Conservation (phyloP, 2,113 vertebrate genomes). For the Opisthocomus hoazin region DNA sequence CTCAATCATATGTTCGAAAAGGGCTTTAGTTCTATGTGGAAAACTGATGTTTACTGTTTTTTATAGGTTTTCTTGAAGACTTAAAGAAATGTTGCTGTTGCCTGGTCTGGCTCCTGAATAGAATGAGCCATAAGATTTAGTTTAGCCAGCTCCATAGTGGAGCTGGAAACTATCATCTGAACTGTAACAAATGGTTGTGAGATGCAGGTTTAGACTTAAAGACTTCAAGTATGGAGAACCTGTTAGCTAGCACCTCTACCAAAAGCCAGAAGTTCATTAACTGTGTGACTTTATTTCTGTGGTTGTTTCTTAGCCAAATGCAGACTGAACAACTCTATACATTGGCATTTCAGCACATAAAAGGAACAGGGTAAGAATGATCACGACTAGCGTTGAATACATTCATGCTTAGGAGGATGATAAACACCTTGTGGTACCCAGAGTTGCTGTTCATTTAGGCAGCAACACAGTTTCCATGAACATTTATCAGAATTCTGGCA, state of each 20-base stretch:
- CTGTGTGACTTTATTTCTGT: background rate
- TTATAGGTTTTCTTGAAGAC: background rate
- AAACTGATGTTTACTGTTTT: background rate
- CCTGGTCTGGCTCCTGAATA: background rate
- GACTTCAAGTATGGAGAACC: background rate
- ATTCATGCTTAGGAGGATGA: background rate
- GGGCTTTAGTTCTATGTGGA: background rate
- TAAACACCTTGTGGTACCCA: background rate
- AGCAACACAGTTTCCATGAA: background rate
- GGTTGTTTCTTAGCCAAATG: background rate
- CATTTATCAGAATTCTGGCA: background rate
- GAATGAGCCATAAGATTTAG: background rate
- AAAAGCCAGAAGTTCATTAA: background rate
- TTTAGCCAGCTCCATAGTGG: background rate
- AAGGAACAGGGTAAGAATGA: background rate
- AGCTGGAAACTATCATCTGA: background rate
- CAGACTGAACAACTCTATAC: background rate
- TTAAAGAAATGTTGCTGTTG: background rate
- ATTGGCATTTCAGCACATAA: background rate
- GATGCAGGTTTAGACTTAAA: background rate
- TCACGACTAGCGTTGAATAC: background rate
- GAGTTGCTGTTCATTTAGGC: background rate
- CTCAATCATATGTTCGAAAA: background rate
- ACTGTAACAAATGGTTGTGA: background rate
- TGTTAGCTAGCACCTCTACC: background rate